A percentile compares a stretch with the other conserved stretches of the same genome.
Conservation (phyloP, 2,797 vertebrate species). For the Pogonophryne albipinna region DNA sequence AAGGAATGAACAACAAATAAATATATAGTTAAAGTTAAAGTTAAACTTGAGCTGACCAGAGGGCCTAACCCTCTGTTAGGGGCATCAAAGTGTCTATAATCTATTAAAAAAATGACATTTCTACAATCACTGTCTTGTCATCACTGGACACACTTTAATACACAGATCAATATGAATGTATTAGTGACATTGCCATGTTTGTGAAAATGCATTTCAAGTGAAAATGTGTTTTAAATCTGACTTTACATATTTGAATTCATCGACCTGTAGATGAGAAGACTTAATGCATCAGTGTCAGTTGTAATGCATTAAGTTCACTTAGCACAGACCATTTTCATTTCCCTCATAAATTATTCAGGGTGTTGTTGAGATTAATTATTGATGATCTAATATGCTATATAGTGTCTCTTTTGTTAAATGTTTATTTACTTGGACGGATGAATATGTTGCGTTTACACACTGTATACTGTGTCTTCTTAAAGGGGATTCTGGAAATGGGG, state of each 20-base stretch:
- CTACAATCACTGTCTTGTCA: background rate
- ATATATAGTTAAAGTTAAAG: too few species aligned
- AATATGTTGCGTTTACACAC: background rate
- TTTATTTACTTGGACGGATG: conserved; percentile 39
- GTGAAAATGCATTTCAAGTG: background rate
- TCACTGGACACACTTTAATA: conserved; percentile 4
- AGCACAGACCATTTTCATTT: conserved; percentile 47
- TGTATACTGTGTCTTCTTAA: conserved; percentile 19
- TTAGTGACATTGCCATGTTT: background rate
- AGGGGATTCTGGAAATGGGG: conserved; percentile 83
- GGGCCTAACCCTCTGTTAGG: too few species aligned
- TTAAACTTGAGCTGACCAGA: background rate
- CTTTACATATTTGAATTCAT: conserved; percentile 18
- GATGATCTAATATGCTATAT: conserved; percentile 36
- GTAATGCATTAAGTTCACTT: conserved; percentile 59
- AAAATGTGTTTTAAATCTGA: conserved; percentile 6
- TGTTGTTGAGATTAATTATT: conserved; percentile 61
- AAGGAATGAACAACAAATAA: too few species aligned
- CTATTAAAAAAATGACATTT: background rate
- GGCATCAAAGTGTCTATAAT: background rate
- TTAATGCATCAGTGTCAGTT: conserved; percentile 52
- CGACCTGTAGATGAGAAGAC: conserved; percentile 31
- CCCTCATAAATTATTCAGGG: conserved; percentile 62
- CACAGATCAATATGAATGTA: conserved; percentile 3
- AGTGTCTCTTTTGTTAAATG: conserved; percentile 18